These are phyloP conservation scores for Drosophila malerkotliana DNA, from an alignment of 1,140 invertebrate species.

Conservation along the genomic window DNA sequence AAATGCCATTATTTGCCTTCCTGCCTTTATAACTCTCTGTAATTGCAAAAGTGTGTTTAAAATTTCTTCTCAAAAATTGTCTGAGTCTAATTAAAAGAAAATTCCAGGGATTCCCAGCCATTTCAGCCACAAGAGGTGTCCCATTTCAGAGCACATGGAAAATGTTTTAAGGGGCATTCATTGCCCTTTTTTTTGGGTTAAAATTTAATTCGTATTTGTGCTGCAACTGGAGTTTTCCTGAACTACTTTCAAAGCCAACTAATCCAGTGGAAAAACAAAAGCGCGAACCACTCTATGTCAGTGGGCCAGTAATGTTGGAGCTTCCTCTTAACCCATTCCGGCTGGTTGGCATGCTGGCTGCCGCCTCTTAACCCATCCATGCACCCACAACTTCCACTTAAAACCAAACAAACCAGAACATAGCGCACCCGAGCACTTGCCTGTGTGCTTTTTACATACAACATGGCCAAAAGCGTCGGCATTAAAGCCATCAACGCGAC, in stretches of 20 bases:
- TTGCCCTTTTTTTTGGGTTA: not conserved
- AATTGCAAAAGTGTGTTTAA: slow-evolving; percentile 37
- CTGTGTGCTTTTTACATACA: slow-evolving; percentile 32
- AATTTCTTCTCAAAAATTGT: not conserved
- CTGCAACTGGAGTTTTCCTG: slow-evolving; percentile 32
- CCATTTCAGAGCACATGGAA: not conserved
- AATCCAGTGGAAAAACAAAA: slow-evolving; percentile 44
- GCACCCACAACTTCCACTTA: slow-evolving; percentile 8
- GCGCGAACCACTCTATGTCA: slow-evolving; percentile 27
- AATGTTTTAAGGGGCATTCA: not conserved
- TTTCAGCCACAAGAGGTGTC: not conserved
- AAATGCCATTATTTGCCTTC: slow-evolving; percentile 27
- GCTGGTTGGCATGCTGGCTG: not conserved
- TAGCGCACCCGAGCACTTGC: slow-evolving; percentile 38
- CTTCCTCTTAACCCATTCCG: not conserved
- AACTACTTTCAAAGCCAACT: slow-evolving; percentile 27
- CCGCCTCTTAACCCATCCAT: slow-evolving; percentile 6
- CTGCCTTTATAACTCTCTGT: slow-evolving; percentile 4
- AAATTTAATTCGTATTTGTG: slow-evolving; percentile 43
- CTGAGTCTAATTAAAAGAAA: slow-evolving; percentile 33
- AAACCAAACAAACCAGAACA: slow-evolving; percentile 44
- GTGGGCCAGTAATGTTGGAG: not conserved
- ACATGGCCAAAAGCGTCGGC: slow-evolving; percentile 27
- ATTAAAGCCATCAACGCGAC: slow-evolving; percentile 48
- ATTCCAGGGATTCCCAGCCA: slow-evolving; percentile 2